Conservation (phyloP, 2,797 vertebrate genomes). For the Anabacerthia variegaticeps region DNA sequence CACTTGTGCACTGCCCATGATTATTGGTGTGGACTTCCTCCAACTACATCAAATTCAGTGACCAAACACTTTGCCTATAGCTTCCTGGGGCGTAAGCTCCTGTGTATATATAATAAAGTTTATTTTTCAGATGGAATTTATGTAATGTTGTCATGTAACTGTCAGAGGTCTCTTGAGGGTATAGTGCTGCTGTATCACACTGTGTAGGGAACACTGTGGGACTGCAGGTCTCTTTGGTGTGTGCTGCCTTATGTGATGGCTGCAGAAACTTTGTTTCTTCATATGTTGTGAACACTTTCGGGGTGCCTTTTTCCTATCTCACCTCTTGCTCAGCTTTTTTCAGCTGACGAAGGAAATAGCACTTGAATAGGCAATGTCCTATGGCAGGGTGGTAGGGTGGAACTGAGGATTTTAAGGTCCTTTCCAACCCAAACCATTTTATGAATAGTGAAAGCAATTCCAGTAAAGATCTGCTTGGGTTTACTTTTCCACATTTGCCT, state of each 20-base stretch:
- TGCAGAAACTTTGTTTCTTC: neutral
- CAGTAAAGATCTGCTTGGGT: neutral
- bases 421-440: neutral
- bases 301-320: neutral
- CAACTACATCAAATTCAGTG: neutral
- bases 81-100: neutral
- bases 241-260: rapidly evolving
- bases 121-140: constrained; percentile 59
- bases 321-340: neutral
- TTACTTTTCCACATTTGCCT: neutral
- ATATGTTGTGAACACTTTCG: rapidly evolving
- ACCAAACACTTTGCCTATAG: constrained; percentile 15
- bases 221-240: neutral
- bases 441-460: neutral
- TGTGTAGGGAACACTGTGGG: neutral
- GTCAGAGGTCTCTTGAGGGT: neutral
- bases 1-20: neutral
- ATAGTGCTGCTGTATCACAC: neutral
- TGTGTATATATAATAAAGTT: constrained; percentile 66
- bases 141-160: neutral
- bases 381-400: neutral
- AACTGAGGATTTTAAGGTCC: neutral
- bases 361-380: neutral
- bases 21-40: neutral
- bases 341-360: neutral